Evolutionary conservation across 2,888 invertebrate species (phyloP), one percentile per base, ranked within the genome.

Genomic region (Proisotoma minuta): DNA sequence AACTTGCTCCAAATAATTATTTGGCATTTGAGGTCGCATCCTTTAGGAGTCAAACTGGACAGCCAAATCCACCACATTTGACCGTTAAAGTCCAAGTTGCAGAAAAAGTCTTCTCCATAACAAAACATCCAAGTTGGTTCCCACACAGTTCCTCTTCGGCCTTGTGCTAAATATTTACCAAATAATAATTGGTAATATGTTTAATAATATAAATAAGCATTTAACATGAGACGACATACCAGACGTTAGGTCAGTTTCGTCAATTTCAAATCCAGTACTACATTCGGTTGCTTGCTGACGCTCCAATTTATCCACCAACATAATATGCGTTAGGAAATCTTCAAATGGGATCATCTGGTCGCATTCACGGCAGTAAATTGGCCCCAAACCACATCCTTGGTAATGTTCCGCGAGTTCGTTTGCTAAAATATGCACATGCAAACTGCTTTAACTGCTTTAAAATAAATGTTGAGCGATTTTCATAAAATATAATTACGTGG

Each of bases 101-200:
- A 62, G 48, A 70, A 68, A 20, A 68, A 70, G 57, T 70, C 64
- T n/a, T 60, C 50, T 2, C 59, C 62, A 51, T 66, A 57, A 39
- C 63, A 62, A 29, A 60, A 48, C 22, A 70, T 64, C 70, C 70
- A 70, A 1, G 67, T 66, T 27, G 67, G 70, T n/a, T 66, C 66
- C 70, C 70, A 70, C 1, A 67, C 43, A 27, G 59, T 47, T 23
- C 40, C 50, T 5, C 56, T 26, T 18, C 57, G 27, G 12, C 43
- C 62, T 29, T 29, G 2, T 27, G 23, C 20, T 23, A 22, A 10
- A 34, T 12, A 51, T 51, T 51, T 24, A 8, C 23, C 12, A 29
- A 54, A 5, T 54, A 52, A 52, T 27, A 52, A 52, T 24, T n/a
- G n/a, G 27, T 18, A n/a, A 27, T n/a, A 24, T 20, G 24, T 20